Conservation (phyloP, 2,888 invertebrate genomes). For the Xestia sexstrigata region DNA sequence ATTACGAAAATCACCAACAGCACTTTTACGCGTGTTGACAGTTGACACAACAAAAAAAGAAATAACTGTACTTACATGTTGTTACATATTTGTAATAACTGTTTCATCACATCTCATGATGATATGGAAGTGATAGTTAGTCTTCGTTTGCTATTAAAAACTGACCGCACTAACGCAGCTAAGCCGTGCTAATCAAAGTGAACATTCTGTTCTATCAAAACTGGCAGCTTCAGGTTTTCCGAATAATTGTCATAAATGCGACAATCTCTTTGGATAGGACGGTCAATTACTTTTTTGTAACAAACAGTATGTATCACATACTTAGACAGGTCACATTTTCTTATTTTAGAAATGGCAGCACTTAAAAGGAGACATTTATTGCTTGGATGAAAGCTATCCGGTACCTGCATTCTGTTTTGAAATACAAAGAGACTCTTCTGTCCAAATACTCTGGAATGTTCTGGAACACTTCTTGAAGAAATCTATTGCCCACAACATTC, state of each 20-base stretch:
- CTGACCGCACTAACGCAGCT: neutral
- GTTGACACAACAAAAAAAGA: too few relatives aligned
- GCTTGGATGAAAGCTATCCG: constrained; percentile 88
- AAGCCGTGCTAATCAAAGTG: neutral
- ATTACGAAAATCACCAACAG: too few relatives aligned
- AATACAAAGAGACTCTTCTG: constrained; percentile 78
- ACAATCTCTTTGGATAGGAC: neutral
- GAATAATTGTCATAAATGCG: neutral
- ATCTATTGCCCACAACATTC: constrained; percentile 94
- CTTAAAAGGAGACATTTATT: constrained; percentile 89
- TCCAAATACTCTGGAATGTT: constrained; percentile 82
- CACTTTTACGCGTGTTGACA: too few relatives aligned
- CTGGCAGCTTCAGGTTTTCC: neutral
- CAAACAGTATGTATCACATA: neutral
- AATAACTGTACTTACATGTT: too few relatives aligned
- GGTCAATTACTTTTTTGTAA: neutral
- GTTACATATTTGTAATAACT: neutral
- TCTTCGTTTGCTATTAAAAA: neutral
- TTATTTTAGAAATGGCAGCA: constrained; percentile 89
- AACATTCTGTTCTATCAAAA: neutral
- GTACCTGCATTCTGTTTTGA: constrained; percentile 93
- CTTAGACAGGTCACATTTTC: neutral
- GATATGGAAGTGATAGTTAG: neutral
- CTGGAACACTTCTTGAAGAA: constrained; percentile 91
- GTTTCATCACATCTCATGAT: neutral